Base-by-base conservation (phyloP, 2,113 vertebrate genomes). In the Scatophagus argus region DNA sequence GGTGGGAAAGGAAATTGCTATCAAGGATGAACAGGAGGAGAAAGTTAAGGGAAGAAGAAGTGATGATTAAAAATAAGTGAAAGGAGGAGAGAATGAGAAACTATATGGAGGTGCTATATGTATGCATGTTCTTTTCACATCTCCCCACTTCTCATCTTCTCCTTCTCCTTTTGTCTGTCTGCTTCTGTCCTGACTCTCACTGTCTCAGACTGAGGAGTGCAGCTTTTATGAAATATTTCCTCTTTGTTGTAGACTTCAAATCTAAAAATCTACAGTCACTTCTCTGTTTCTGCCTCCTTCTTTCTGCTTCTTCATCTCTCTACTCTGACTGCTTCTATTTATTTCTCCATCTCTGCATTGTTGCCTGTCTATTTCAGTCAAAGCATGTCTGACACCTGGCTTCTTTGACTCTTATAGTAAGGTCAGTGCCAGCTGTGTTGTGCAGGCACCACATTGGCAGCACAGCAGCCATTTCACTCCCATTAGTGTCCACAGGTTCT, bases 181-280 rank as follows among this genome's bases (percentile, higher is more conserved):
- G n/a, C 21, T 4, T 61, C 56, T 65, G 41, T 8, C 12, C 61
- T 32, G 29, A 62, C 66, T 61, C 1, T 1, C 54, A 54, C 39
- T 23, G 43, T 73, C 70, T 38, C 47, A 19, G 27, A 54, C 44
- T 55, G 62, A 56, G 14, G 25, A 59, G 7, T 10, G 0, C 25
- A 59, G 75, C 29, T 36, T 39, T 54, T 81, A 34, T 49, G 32
- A 76, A 74, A 71, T 11, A 17, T 17, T 52, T n/a, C 21, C n/a
- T 47, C 27, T 62, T 62, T 76, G 55, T 31, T 55, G 31, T 19
- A 36, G 43, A 46, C 34, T 56, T 71, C 36, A 66, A 70, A 61
- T 55, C 27, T 17, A 9, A 66, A 56, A 61, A 0, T 17, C 47
- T 32, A 12, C 10, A 27, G 11, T 34, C 19, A 49, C 1, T 32